Evolutionary conservation across 2,113 vertebrate genomes (phyloP).

Genomic region (Diadophis punctatus): DNA sequence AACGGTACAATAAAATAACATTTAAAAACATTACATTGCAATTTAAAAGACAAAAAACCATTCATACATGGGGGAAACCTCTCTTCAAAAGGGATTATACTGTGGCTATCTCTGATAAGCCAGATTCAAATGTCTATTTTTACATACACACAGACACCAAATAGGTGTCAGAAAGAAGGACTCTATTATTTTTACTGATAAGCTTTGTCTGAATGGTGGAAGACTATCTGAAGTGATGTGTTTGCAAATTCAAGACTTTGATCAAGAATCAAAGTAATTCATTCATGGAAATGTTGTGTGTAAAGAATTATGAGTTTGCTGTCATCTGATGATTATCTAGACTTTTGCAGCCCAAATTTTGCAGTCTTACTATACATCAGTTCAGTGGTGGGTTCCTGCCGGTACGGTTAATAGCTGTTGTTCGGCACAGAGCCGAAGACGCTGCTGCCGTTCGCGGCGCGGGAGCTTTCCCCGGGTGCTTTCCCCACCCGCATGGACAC

Average conservation of each 20-base stretch:
- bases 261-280: background rate
- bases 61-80: no score
- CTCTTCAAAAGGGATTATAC: background rate
- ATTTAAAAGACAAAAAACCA: no score
- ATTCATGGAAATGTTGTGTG: background rate
- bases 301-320: background rate
- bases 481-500: no score
- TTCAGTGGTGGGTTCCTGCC: no score
- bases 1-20: no score
- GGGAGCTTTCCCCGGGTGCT: no score
- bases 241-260: background rate
- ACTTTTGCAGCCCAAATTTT: background rate
- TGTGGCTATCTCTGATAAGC: background rate
- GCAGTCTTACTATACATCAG: background rate
- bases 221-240: background rate
- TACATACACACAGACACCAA: background rate
- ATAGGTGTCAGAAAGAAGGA: background rate
- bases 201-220: background rate
- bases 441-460: no score
- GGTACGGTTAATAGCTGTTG: no score
- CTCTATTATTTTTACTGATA: background rate
- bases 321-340: background rate
- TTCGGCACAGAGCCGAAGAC: no score
- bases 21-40: no score
- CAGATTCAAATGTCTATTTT: background rate